phyloP scores from a whole-genome alignment of 2,797 vertebrate genomes.

The Chaunax sp. region DNA sequence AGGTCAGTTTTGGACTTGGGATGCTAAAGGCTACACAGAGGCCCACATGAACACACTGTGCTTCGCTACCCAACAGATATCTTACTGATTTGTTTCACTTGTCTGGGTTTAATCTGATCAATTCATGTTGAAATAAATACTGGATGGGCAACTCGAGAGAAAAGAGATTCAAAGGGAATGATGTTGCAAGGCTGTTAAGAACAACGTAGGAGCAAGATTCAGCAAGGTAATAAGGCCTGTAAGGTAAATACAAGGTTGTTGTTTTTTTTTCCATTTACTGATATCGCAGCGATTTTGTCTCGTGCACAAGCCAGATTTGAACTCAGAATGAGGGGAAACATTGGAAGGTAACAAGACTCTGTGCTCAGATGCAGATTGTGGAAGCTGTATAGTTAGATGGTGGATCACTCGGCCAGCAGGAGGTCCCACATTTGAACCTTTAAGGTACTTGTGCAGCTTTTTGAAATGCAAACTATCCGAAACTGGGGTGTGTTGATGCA shows the following conservation, averaged over 20 bases:
- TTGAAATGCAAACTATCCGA: conserved; percentile 39
- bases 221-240: conserved; percentile 3
- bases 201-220: conserved; percentile 2
- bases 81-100: conserved; percentile 52
- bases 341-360: neutral
- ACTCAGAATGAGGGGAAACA: neutral
- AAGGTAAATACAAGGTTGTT: neutral
- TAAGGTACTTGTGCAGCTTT: conserved; percentile 11
- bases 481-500: conserved; percentile 1
- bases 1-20: conserved; percentile 29
- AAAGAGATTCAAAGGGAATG: conserved; percentile 60
- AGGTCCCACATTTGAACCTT: conserved; percentile 15
- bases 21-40: conserved; percentile 43
- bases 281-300: neutral
- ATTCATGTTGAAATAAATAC: conserved; percentile 68
- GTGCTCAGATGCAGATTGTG: conserved; percentile 19
- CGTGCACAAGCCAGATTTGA: neutral
- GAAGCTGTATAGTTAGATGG: conserved; percentile 1
- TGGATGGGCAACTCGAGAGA: conserved; percentile 48
- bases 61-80: conserved; percentile 35
- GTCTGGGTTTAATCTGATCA: conserved; percentile 67
- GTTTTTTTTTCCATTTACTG: conserved; percentile 1
- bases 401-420: conserved; percentile 14
- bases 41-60: conserved; percentile 26
- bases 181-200: conserved; percentile 23